These are phyloP conservation scores for Peribatodes rhomboidaria DNA, from an alignment of 2,888 invertebrate genomes.

Conservation along the genomic window DNA sequence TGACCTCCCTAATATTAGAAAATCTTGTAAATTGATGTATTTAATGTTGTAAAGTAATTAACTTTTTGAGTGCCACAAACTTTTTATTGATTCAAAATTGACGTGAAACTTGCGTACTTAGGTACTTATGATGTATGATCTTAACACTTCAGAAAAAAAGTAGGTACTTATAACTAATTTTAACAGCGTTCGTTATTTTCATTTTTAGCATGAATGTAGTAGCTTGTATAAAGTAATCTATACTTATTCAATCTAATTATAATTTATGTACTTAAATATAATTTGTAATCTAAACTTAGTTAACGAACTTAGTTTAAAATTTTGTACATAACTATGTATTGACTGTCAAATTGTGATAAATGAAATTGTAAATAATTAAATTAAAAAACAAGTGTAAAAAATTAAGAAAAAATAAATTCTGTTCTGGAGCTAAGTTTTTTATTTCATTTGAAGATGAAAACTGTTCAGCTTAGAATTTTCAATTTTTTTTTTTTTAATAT, in stretches of 20 bases:
- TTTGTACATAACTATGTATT: conserved; percentile 70
- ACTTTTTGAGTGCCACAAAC: conserved; percentile 31
- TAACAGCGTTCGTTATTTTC: not conserved
- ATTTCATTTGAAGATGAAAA: too few species aligned
- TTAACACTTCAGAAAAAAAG: not conserved
- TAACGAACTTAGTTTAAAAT: conserved; percentile 37
- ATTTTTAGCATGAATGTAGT: not conserved
- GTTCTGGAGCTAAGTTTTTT: conserved; percentile 48
- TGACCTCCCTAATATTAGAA: not conserved
- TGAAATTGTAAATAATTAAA: conserved; percentile 68
- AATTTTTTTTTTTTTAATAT: too few species aligned
- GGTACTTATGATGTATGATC: too few species aligned
- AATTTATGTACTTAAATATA: too few species aligned
- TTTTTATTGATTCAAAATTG: conserved; percentile 34
- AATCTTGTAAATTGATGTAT: conserved; percentile 10
- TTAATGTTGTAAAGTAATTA: conserved; percentile 32
- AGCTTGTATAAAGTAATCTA: not conserved
- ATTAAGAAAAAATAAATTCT: conserved; percentile 56
- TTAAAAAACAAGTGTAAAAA: conserved; percentile 51
- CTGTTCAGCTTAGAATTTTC: too few species aligned
- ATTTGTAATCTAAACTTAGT: not conserved
- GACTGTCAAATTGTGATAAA: conserved; percentile 79
- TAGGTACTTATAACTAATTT: not conserved
- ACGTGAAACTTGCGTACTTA: conserved; percentile 2
- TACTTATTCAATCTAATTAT: not conserved